phyloP scores from a whole-genome alignment of 2,888 invertebrate species.

The Dichetophora obliterata region DNA sequence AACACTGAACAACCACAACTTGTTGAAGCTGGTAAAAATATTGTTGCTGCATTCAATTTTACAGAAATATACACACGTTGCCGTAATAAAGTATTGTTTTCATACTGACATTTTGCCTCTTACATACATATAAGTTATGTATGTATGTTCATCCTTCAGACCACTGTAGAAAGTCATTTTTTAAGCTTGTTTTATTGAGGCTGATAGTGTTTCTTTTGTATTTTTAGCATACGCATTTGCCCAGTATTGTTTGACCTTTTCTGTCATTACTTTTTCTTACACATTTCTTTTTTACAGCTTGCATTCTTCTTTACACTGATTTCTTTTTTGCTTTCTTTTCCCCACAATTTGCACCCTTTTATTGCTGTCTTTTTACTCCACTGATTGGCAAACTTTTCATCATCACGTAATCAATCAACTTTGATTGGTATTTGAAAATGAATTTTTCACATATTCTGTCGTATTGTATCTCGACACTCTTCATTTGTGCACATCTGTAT shows the following conservation, averaged over 20 bases:
- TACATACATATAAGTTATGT: too few species aligned
- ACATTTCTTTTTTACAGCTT: neutral
- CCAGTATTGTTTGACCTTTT: neutral
- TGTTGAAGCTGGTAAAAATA: too few species aligned
- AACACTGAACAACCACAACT: too few species aligned
- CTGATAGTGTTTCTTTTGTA: neutral
- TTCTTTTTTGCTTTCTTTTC: neutral
- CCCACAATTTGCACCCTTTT: neutral
- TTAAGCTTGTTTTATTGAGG: neutral
- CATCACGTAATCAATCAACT: constrained; percentile 44
- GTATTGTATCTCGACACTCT: neutral
- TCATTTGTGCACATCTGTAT: neutral
- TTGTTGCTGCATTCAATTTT: too few species aligned
- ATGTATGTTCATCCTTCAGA: too few species aligned
- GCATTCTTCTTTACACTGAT: neutral
- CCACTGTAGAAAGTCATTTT: neutral
- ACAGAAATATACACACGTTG: too few species aligned
- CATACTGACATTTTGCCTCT: too few species aligned
- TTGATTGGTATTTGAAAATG: constrained; percentile 42
- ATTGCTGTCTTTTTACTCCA: constrained; percentile 1
- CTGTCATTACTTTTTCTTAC: neutral
- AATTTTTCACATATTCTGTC: constrained; percentile 36
- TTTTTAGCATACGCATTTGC: neutral
- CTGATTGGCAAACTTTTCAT: constrained; percentile 43
- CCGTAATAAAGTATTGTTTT: too few species aligned